These are phyloP conservation scores for Drosophila multiciliata DNA, from an alignment of 2,888 invertebrate species.

Conservation along the genomic window DNA sequence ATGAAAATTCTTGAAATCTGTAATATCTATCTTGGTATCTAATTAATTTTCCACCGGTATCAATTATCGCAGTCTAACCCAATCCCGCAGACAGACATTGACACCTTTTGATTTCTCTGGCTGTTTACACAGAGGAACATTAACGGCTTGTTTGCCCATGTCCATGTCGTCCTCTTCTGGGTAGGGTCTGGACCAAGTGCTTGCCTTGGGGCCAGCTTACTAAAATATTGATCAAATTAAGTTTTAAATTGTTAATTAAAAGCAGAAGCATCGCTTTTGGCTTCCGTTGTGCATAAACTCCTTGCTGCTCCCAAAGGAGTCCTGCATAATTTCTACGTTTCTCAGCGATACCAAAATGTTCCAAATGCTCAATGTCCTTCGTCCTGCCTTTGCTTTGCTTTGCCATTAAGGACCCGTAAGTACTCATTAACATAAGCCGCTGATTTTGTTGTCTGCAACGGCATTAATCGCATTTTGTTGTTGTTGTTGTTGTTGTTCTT, in stretches of 20 bases:
- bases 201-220: conserved; percentile 13
- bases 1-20: background rate
- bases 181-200: conserved; percentile 3
- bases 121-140: background rate
- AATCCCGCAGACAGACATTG: conserved; percentile 1
- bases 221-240: conserved; percentile 72
- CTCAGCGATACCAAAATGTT: conserved; percentile 10
- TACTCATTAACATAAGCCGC: conserved; percentile 75
- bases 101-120: conserved; percentile 13
- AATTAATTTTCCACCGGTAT: background rate
- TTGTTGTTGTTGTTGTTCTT: conserved; percentile 11
- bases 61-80: background rate
- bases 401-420: conserved; percentile 65
- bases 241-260: conserved; percentile 78
- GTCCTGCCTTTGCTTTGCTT: conserved; percentile 21
- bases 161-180: background rate
- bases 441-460: conserved; percentile 26
- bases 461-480: background rate
- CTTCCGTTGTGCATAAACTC: background rate
- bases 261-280: conserved; percentile 32
- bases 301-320: background rate
- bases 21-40: background rate
- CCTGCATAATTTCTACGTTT: conserved; percentile 27
- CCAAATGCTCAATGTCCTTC: conserved; percentile 6
- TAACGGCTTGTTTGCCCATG: conserved; percentile 1